Conservation (phyloP, 1,140 invertebrate species). For the Drosophila leontia region DNA sequence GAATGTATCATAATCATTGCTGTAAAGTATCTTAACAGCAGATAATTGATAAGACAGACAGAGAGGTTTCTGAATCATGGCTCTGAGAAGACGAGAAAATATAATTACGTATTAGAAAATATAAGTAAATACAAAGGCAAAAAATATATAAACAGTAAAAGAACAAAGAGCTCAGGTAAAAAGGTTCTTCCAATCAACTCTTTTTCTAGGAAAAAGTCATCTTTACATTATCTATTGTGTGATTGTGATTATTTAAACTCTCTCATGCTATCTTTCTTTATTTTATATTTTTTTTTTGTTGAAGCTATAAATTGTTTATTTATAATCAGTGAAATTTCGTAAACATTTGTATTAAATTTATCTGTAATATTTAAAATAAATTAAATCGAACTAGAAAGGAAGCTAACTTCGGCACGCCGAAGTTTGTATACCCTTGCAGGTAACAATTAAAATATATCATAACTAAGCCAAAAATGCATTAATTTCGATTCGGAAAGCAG, state of each 20-base stretch:
- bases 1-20: neutral
- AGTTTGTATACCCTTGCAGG: no score
- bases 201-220: neutral
- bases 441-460: no score
- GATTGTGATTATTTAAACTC: neutral
- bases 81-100: neutral
- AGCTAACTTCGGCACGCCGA: no score
- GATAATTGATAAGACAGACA: conserved; percentile 13
- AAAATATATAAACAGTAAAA: neutral
- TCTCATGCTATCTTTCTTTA: no score
- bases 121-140: neutral
- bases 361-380: no score
- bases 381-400: no score
- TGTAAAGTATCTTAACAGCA: neutral
- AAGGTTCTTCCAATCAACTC: neutral
- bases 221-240: neutral
- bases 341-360: no score
- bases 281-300: no score
- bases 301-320: no score
- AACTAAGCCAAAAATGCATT: no score
- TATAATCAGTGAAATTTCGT: no score
- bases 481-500: no score
- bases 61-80: neutral
- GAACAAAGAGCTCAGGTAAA: neutral
- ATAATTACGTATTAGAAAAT: neutral